Percentiles rank a stretch among this genome's conserved stretches.
Conservation (phyloP, 1,140 invertebrate genomes). For the Euura lappo region DNA sequence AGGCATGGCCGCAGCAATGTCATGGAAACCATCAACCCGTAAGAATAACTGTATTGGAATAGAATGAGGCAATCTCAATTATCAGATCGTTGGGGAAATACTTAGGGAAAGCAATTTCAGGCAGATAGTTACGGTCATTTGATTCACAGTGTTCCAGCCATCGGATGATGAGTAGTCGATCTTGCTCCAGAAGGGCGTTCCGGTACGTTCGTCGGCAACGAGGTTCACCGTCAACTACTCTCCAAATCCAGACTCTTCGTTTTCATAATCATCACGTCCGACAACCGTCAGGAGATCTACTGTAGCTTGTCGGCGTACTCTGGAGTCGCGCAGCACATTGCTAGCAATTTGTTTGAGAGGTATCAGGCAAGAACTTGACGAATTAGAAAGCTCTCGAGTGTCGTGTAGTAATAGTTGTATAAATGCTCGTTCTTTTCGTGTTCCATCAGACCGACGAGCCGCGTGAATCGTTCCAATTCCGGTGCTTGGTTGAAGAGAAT, state of each 20-base stretch:
- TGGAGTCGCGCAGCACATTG: background rate
- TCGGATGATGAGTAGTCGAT: too few relatives aligned
- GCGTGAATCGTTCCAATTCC: constrained; percentile 26
- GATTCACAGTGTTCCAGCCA: too few relatives aligned
- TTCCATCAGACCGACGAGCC: constrained; percentile 37
- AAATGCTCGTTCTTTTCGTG: constrained; percentile 31
- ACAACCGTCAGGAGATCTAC: constrained; percentile 28
- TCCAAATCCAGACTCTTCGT: constrained; percentile 41
- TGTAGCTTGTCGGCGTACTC: background rate
- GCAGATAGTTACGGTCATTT: too few relatives aligned
- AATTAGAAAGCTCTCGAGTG: constrained; percentile 27
- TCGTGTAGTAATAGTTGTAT: constrained; percentile 40
- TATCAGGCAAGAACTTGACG: constrained; percentile 30
- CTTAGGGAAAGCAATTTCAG: too few relatives aligned
- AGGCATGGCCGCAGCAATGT: background rate
- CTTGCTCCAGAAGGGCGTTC: too few relatives aligned
- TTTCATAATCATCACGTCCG: constrained; percentile 31
- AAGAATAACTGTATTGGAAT: too few relatives aligned
- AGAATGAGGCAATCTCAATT: too few relatives aligned
- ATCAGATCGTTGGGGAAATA: too few relatives aligned
- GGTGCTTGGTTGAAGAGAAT: constrained; percentile 34
- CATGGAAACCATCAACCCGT: too few relatives aligned
- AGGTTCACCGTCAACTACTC: constrained; percentile 28
- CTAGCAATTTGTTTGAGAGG: background rate
- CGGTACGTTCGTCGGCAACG: too few relatives aligned